A percentile compares a stretch with the other conserved stretches of the same genome.
Evolutionary conservation across 2,888 invertebrate genomes (phyloP).

Genomic region (Heliconius erato): DNA sequence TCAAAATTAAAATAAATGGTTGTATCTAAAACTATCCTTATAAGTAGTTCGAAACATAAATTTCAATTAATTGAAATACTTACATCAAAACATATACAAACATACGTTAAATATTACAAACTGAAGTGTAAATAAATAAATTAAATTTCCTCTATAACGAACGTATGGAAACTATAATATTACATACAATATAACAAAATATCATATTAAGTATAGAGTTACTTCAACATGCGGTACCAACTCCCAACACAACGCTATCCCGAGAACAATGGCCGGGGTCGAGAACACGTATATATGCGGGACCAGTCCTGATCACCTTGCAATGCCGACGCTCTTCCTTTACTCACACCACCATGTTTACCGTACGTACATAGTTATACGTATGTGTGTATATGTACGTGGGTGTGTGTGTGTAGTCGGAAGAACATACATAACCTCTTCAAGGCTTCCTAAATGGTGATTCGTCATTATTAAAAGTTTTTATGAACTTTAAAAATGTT

Average conservation of each 20-base stretch:
- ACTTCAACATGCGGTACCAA: constrained; percentile 19
- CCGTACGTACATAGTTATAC: not conserved
- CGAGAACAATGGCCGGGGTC: constrained; percentile 49
- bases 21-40: too few species aligned
- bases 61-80: too few species aligned
- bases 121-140: not conserved
- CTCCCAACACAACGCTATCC: constrained; percentile 18
- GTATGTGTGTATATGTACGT: not conserved
- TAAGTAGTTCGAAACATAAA: too few species aligned
- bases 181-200: not conserved
- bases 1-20: too few species aligned
- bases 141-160: not conserved
- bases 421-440: constrained; percentile 22
- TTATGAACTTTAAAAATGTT: not conserved
- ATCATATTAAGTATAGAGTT: not conserved
- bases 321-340: constrained; percentile 49
- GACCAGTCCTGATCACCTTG: constrained; percentile 50
- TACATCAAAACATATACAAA: too few species aligned
- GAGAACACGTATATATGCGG: constrained; percentile 31
- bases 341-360: constrained; percentile 22
- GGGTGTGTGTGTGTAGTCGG: constrained; percentile 24
- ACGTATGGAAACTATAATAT: not conserved
- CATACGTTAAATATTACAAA: not conserved
- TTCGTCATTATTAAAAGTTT: not conserved
- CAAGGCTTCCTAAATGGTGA: constrained; percentile 11